These are phyloP conservation scores for Acanthochromis polyacanthus DNA, from an alignment of 2,113 vertebrate genomes.

Conservation along the genomic window DNA sequence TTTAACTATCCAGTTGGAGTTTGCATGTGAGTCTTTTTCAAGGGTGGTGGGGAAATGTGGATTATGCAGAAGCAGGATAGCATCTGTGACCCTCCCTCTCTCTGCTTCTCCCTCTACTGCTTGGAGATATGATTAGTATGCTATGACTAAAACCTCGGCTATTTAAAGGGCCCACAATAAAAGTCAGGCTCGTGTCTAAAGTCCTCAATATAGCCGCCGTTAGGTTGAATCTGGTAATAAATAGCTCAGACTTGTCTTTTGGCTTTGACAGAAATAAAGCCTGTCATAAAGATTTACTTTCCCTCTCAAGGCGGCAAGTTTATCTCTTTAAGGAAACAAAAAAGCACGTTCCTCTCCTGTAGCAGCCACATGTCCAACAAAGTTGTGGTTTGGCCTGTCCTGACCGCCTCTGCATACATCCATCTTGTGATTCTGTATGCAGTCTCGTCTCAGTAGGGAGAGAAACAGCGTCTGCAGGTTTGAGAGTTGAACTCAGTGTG, in stretches of 20 bases:
- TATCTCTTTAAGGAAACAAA: conserved; percentile 37
- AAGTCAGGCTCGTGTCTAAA: conserved; percentile 47
- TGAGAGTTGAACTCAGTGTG: conserved; percentile 44
- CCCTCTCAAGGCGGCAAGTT: not conserved
- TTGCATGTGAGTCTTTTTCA: conserved; percentile 4
- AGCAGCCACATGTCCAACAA: not conserved
- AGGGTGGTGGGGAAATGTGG: not conserved
- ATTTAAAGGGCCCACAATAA: conserved; percentile 58
- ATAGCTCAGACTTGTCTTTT: conserved; percentile 55
- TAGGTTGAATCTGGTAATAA: conserved; percentile 53
- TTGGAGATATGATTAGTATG: conserved; percentile 29
- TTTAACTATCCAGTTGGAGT: conserved; percentile 1
- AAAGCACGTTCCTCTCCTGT: conserved; percentile 13
- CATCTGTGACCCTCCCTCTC: conserved; percentile 18
- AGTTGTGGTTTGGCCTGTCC: conserved; percentile 6
- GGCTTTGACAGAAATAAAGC: conserved; percentile 46
- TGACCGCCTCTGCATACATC: not conserved
- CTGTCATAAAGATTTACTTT: conserved; percentile 46
- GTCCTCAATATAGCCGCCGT: conserved; percentile 32
- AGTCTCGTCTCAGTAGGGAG: conserved; percentile 4
- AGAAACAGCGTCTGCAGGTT: conserved; percentile 20
- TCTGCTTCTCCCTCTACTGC: not conserved
- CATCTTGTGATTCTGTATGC: not conserved
- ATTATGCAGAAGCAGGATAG: not conserved
- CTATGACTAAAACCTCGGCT: conserved; percentile 57